Conservation (phyloP, 2,797 vertebrate genomes). For the Crax fasciolata region DNA sequence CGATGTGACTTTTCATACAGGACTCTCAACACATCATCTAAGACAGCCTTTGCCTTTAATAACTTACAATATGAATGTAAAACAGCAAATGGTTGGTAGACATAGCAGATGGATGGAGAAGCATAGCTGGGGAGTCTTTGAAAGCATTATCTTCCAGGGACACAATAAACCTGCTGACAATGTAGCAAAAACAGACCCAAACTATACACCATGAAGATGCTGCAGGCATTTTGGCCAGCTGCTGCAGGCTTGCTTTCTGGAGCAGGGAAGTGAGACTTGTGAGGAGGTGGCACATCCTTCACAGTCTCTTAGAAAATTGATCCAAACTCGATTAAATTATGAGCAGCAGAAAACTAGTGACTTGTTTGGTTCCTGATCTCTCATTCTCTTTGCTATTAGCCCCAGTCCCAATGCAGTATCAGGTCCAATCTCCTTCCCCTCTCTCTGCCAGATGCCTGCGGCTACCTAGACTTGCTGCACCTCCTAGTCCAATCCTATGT, state of each 20-base stretch:
- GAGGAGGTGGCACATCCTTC: background rate
- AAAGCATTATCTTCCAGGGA: background rate
- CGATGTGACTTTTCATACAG: background rate
- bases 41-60: background rate
- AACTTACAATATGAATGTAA: background rate
- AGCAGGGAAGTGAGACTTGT: background rate
- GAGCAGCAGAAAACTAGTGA: background rate
- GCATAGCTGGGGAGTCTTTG: background rate
- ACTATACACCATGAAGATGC: background rate
- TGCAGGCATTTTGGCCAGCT: background rate
- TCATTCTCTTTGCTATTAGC: accelerated
- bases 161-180: background rate
- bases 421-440: background rate
- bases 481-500: background rate
- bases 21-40: background rate
- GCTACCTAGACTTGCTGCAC: accelerated
- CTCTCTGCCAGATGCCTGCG: background rate
- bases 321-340: background rate
- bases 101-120: background rate
- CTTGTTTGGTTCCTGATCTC: background rate
- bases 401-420: background rate
- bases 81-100: background rate
- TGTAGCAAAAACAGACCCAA: background rate
- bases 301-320: background rate
- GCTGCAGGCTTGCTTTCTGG: background rate